phyloP scores from a whole-genome alignment of 2,888 invertebrate genomes.

The Patella depressa region DNA sequence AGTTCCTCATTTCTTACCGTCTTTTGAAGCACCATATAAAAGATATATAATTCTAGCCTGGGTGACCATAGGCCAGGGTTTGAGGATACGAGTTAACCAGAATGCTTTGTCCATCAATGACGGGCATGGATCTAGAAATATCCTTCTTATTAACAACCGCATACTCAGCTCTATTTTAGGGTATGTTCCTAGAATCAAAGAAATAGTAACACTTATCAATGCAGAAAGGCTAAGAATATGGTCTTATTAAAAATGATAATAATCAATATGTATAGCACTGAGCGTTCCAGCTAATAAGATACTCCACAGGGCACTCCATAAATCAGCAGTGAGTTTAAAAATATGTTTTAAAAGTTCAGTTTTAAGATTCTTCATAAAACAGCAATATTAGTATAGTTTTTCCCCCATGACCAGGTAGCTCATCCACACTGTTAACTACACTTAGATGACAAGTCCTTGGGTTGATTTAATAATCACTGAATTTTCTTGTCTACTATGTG shows the following conservation, averaged over 20 bases:
- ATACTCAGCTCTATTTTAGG: neutral
- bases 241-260: neutral
- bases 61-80: slow-evolving; percentile 68
- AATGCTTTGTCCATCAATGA: slow-evolving; percentile 64
- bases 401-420: too few relatives aligned
- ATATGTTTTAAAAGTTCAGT: too few relatives aligned
- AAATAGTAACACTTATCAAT: too few relatives aligned
- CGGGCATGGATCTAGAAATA: slow-evolving; percentile 65
- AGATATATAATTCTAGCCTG: slow-evolving; percentile 69
- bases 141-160: slow-evolving; percentile 64
- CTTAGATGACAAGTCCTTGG: too few relatives aligned
- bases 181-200: neutral
- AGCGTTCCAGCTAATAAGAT: slow-evolving; percentile 15
- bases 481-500: too few relatives aligned
- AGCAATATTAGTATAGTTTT: too few relatives aligned
- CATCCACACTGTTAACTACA: too few relatives aligned
- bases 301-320: slow-evolving; percentile 17
- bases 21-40: slow-evolving; percentile 64
- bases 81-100: slow-evolving; percentile 68
- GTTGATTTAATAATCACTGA: too few relatives aligned
- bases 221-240: too few relatives aligned
- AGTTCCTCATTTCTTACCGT: slow-evolving; percentile 44
- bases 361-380: too few relatives aligned
- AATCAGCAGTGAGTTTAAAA: too few relatives aligned
- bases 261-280: neutral